These are phyloP conservation scores for Vombatus ursinus DNA, from an alignment of 2,113 vertebrate species.

Conservation along the genomic window DNA sequence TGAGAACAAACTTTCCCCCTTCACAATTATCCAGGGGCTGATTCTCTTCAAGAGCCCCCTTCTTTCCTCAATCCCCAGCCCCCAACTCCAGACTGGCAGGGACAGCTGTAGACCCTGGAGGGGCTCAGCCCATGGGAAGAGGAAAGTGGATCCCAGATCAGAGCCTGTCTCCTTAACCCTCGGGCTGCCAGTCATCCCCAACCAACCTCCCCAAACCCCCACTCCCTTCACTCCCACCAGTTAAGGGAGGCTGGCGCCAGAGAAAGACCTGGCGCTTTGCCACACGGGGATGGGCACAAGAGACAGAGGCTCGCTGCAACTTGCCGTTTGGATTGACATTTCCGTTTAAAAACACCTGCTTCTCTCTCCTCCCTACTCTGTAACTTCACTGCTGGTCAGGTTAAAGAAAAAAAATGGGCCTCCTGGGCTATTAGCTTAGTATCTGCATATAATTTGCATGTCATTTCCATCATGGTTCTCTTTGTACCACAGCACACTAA, in stretches of 20 bases:
- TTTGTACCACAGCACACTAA: background rate
- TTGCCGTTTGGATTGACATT: background rate
- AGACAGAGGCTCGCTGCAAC: background rate
- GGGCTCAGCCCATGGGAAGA: background rate
- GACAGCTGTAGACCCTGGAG: background rate
- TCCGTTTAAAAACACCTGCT: background rate
- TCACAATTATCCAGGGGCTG: background rate
- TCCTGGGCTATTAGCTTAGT: background rate
- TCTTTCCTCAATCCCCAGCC: background rate
- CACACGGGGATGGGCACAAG: background rate
- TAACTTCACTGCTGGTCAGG: background rate
- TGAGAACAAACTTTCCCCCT: background rate
- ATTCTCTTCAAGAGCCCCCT: background rate
- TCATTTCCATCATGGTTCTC: background rate
- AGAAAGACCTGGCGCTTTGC: background rate
- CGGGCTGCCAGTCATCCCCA: background rate
- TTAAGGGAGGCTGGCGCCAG: background rate
- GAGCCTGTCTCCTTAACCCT: background rate
- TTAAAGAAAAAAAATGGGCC: background rate
- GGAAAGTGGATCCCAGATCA: background rate
- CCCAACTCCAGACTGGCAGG: background rate
- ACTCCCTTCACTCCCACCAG: background rate
- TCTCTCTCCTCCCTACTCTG: background rate
- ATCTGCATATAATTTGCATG: background rate
- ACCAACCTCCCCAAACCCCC: background rate